phyloP scores from a whole-genome alignment of 2,113 vertebrate species.

The Oreochromis tanganicae region DNA sequence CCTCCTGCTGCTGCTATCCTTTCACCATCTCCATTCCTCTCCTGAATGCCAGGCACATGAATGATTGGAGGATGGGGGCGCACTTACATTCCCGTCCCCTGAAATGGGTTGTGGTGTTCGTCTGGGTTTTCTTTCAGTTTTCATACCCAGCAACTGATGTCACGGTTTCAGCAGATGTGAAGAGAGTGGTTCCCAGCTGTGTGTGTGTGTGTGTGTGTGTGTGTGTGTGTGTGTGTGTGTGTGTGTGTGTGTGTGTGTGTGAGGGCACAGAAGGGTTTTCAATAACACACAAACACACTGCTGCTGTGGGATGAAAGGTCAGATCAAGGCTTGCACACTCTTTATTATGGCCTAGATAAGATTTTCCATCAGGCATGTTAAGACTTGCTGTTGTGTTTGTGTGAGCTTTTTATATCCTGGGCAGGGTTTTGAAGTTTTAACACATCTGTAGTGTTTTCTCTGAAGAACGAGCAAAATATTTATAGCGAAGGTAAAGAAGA shows the following conservation, averaged over 20 bases:
- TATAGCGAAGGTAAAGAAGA: not conserved
- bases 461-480: not conserved
- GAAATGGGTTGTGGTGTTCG: not conserved
- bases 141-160: not conserved
- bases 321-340: not conserved
- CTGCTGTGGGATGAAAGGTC: slow-evolving; percentile 54
- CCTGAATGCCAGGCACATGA: slow-evolving; percentile 31
- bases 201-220: not conserved
- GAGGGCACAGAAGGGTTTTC: not conserved
- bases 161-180: slow-evolving; percentile 32
- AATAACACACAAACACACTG: not conserved
- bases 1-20: not conserved
- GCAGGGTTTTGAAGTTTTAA: not conserved
- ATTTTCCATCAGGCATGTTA: slow-evolving; percentile 15
- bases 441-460: not conserved
- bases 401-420: not conserved
- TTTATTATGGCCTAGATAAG: slow-evolving; percentile 55
- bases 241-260: not conserved
- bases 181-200: not conserved
- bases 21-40: not conserved
- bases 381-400: not conserved
- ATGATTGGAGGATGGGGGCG: not conserved
- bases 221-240: not conserved
- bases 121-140: slow-evolving; percentile 24
- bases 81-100: not conserved